A percentile compares a stretch with the other conserved stretches of the same genome.
phyloP scores from a whole-genome alignment of 2,113 vertebrate genomes.

The Butorides virescens region DNA sequence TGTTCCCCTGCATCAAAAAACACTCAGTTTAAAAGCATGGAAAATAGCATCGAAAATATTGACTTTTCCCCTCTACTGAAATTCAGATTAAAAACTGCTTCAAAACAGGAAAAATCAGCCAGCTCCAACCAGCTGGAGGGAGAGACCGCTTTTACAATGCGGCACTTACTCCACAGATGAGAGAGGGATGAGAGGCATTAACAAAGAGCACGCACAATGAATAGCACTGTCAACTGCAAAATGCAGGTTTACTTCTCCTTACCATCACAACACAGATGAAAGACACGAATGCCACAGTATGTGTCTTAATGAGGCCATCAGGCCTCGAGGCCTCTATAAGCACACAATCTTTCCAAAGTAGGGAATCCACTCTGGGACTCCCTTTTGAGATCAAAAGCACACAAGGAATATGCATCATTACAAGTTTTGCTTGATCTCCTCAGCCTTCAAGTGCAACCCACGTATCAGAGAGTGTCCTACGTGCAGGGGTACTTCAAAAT shows the following conservation, averaged over 20 bases:
- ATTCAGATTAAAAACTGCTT: not conserved
- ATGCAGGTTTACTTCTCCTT: not conserved
- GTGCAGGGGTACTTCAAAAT: not conserved
- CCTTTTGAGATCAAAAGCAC: not conserved
- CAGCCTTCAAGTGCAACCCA: not conserved
- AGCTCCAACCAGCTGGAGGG: not conserved
- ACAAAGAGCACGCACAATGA: not conserved
- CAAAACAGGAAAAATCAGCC: not conserved
- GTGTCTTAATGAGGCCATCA: not conserved
- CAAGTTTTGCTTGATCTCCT: not conserved
- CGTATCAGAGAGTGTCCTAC: not conserved
- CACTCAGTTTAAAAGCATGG: not conserved
- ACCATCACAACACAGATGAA: not conserved
- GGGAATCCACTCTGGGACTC: not conserved
- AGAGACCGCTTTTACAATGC: not conserved
- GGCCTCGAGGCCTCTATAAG: not conserved
- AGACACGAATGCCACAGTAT: not conserved
- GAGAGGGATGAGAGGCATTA: not conserved
- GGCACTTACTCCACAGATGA: not conserved
- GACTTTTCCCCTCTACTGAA: constrained; percentile 4
- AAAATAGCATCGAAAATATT: constrained; percentile 42
- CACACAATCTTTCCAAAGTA: not conserved
- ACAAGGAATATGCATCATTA: not conserved
- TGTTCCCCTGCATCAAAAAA: constrained; percentile 24
- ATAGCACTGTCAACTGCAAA: not conserved